Evolutionary conservation across 2,797 vertebrate genomes (phyloP).

Genomic region (Rhadinocentrus ornatus): DNA sequence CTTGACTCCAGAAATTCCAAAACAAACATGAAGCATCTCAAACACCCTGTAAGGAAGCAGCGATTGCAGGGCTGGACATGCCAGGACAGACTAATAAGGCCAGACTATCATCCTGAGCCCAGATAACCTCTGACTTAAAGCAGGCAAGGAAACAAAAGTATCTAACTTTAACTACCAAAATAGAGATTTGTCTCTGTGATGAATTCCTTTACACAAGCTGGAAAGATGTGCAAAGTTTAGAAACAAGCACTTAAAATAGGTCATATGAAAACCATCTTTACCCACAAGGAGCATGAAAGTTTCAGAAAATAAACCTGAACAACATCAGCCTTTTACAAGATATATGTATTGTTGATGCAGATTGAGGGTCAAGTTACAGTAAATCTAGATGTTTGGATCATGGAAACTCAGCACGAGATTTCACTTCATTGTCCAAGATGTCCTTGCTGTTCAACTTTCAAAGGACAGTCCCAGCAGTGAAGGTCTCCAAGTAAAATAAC

Average conservation of each 20-base stretch:
- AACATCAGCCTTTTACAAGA: slow-evolving; percentile 26
- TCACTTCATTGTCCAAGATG: slow-evolving; percentile 25
- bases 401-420: slow-evolving; percentile 25
- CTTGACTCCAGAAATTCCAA: slow-evolving; percentile 53
- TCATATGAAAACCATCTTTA: slow-evolving; percentile 46
- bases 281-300: slow-evolving; percentile 34
- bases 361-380: slow-evolving; percentile 16
- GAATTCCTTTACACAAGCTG: slow-evolving; percentile 17
- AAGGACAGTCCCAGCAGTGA: not conserved
- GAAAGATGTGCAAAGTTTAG: slow-evolving; percentile 17
- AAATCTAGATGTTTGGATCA: slow-evolving; percentile 45
- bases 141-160: slow-evolving; percentile 24
- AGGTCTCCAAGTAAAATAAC: slow-evolving; percentile 11
- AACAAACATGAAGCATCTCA: slow-evolving; percentile 42
- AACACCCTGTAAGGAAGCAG: slow-evolving; percentile 21
- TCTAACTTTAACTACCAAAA: slow-evolving; percentile 25
- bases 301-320: slow-evolving; percentile 34
- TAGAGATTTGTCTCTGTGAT: slow-evolving; percentile 24
- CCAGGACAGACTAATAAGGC: slow-evolving; percentile 46
- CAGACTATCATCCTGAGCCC: slow-evolving; percentile 37
- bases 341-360: slow-evolving; percentile 26
- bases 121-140: slow-evolving; percentile 65
- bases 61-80: slow-evolving; percentile 45
- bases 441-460: slow-evolving; percentile 29
- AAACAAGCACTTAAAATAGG: slow-evolving; percentile 22